phyloP scores from a whole-genome alignment of 2,797 vertebrate genomes.

The Diplodus puntazzo region DNA sequence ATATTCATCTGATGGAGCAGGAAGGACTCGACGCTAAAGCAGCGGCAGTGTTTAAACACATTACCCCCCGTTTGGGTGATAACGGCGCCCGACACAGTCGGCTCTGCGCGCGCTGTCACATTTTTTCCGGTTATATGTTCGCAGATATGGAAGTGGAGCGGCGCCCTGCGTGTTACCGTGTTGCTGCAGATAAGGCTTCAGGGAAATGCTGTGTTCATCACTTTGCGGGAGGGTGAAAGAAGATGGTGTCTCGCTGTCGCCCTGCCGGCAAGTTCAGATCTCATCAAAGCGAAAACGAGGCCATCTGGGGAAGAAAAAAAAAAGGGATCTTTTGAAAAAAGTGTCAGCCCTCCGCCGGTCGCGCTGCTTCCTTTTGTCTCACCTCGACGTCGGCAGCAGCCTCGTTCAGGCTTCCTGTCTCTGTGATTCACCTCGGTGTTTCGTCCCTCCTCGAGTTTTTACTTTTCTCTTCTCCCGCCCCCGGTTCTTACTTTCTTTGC shows the following conservation, averaged over 20 bases:
- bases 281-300: conserved; percentile 33
- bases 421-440: conserved; percentile 19
- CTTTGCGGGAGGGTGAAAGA: conserved; percentile 55
- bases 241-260: conserved; percentile 52
- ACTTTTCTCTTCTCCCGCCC: not conserved
- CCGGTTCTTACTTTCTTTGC: conserved; percentile 14
- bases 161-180: conserved; percentile 40
- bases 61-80: conserved; percentile 52
- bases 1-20: conserved; percentile 29
- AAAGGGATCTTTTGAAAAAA: conserved; percentile 9
- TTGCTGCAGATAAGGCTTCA: conserved; percentile 68
- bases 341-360: not conserved
- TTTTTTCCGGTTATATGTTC: conserved; percentile 35
- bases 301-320: conserved; percentile 3
- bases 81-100: conserved; percentile 24
- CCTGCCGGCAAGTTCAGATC: conserved; percentile 48
- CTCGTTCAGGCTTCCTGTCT: not conserved
- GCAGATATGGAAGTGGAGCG: conserved; percentile 54
- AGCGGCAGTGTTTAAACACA: conserved; percentile 47
- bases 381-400: not conserved
- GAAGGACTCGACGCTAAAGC: conserved; percentile 17
- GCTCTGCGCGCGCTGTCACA: conserved; percentile 44
- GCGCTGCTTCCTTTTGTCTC: conserved; percentile 29
- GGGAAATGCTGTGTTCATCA: conserved; percentile 68
- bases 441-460: conserved; percentile 14